These are phyloP conservation scores for Beroe ovata DNA, from an alignment of 37 sponge, comb jelly and placozoan species.

Conservation along the genomic window DNA sequence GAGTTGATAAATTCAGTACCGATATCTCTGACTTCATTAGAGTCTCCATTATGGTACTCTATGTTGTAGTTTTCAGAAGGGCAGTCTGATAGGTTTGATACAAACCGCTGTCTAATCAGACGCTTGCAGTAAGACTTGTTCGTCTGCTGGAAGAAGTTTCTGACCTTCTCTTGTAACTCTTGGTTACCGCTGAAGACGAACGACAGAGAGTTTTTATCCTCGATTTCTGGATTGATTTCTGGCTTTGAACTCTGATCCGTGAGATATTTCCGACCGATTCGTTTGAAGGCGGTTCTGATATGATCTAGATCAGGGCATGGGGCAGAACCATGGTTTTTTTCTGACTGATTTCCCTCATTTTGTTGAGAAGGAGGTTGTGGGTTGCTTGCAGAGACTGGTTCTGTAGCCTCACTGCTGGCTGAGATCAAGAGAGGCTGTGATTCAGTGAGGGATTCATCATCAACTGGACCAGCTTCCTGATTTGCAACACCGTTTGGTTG, in stretches of 20 bases:
- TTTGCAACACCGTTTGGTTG: background rate
- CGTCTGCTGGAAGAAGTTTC: constrained; percentile 36
- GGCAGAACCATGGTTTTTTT: background rate
- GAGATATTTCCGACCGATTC: constrained; percentile 8
- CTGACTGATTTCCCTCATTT: background rate
- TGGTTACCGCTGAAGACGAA: constrained; percentile 21
- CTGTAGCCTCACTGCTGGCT: no score
- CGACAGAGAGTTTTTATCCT: constrained; percentile 11
- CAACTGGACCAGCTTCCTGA: background rate
- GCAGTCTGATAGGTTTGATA: constrained; percentile 44
- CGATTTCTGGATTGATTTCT: background rate
- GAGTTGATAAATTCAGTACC: constrained; percentile 39
- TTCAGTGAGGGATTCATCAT: background rate
- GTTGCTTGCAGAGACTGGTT: background rate
- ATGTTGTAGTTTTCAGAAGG: background rate
- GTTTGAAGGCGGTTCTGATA: background rate
- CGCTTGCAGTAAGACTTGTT: constrained; percentile 42
- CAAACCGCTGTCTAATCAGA: constrained; percentile 42
- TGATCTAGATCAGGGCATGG: background rate
- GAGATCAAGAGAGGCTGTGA: background rate
- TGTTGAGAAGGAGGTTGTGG: background rate
- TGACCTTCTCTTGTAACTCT: constrained; percentile 36
- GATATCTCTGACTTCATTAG: background rate
- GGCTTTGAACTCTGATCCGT: background rate
- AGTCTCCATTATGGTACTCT: background rate